phyloP scores from a whole-genome alignment of 2,888 invertebrate species.

The Himalopsyche japonica region DNA sequence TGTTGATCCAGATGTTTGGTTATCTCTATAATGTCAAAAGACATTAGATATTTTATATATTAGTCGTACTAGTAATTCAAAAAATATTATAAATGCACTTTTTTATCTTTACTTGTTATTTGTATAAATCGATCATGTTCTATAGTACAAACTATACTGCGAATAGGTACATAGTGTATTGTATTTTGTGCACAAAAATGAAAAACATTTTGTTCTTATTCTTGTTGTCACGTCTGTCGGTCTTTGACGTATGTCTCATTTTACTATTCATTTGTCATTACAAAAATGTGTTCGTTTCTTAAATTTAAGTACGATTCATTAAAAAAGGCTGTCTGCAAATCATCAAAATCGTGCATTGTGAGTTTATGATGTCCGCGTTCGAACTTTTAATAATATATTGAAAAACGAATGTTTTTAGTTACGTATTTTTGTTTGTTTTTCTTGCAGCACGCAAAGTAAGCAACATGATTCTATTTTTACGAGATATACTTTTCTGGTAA shows the following conservation, averaged over 20 bases:
- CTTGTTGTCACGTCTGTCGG: neutral
- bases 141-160: neutral
- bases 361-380: neutral
- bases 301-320: slow-evolving; percentile 30
- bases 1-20: too few relatives aligned
- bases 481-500: too few relatives aligned
- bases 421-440: too few relatives aligned
- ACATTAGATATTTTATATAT: too few relatives aligned
- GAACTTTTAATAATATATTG: neutral
- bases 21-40: too few relatives aligned
- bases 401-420: too few relatives aligned
- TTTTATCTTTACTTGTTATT: too few relatives aligned
- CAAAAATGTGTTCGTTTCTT: slow-evolving; percentile 32
- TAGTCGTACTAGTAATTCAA: too few relatives aligned
- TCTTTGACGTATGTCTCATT: slow-evolving; percentile 10
- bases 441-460: too few relatives aligned
- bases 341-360: slow-evolving; percentile 28
- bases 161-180: neutral
- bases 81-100: too few relatives aligned
- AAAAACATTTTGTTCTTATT: neutral
- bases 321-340: slow-evolving; percentile 27
- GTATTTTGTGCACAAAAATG: neutral
- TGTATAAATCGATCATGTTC: neutral
- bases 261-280: neutral
- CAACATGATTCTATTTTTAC: too few relatives aligned